Evolutionary conservation across 2,797 vertebrate species (phyloP), one percentile per base, ranked within the genome.

Genomic region (Acrossocheilus fasciatus): DNA sequence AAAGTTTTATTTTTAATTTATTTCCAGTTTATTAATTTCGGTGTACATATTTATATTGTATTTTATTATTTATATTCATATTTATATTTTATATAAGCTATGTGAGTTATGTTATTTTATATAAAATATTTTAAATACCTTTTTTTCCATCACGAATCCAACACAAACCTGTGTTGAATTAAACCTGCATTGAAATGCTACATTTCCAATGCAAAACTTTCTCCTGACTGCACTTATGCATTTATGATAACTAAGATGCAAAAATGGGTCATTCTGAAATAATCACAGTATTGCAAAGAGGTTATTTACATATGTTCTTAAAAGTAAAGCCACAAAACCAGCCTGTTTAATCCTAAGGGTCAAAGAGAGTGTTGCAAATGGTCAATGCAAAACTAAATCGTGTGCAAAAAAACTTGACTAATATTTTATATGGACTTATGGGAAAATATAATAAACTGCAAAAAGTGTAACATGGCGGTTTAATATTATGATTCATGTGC

Each of bases 321-420:
- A n/a, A 47, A 45, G 18, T n/a, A 17, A 14, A 62, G 10, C 12
- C 20, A 20, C n/a, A 47, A 74, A 47, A 74, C 12, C 14, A 62
- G 26, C 39, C 54, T 10, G 20, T 76, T 82, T 54, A 68, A 84
- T 66, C 9, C 14, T 84, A 76, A 76, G 43, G 20, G 59, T 84
- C 34, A 75, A 45, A 39, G 15, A 15, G 15, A 14, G 34, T 9
- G 12, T n/a, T 17, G 12, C 39, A 39, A 76, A 64, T n/a, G 14
- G 15, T 76, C 70, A 75, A 30, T 47, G 79, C 26, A 64, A 64
- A 83, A 39, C n/a, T 9, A 84, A 84, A 50, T 77, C 11, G 66
- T 18, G 15, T 36, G 17, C 11, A 76, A 84, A 45, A 84, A 84
- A 36, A 9, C 1, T 66, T 15, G 17, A 30, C 45, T 20, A 78